phyloP scores from a whole-genome alignment of 2,888 invertebrate genomes.

The Clitarchus hookeri region DNA sequence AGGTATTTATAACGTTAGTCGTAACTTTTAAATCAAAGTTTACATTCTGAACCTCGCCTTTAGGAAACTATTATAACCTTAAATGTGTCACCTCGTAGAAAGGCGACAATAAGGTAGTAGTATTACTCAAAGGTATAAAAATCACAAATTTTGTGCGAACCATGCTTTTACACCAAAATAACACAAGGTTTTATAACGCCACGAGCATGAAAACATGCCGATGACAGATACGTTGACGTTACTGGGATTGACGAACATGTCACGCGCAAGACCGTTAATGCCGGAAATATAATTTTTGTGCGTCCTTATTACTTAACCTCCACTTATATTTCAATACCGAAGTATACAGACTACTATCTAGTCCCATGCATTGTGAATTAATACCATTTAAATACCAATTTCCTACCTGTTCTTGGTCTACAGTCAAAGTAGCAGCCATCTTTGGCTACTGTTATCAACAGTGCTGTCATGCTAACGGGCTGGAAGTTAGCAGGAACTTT shows the following conservation, averaged over 20 bases:
- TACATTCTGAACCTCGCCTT: too few species aligned
- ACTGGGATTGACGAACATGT: not conserved
- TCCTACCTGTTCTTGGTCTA: constrained; percentile 73
- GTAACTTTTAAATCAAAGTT: too few species aligned
- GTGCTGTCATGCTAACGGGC: not conserved
- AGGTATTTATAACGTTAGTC: too few species aligned
- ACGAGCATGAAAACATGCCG: not conserved
- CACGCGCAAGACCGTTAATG: not conserved
- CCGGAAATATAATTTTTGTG: not conserved
- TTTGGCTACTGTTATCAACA: constrained; percentile 49
- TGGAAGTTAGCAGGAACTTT: too few species aligned
- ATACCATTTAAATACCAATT: constrained; percentile 54
- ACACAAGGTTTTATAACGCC: not conserved
- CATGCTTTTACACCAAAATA: not conserved
- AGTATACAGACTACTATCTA: not conserved
- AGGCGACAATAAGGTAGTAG: too few species aligned
- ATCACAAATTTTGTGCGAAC: too few species aligned
- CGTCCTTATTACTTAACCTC: not conserved
- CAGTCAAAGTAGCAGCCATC: constrained; percentile 75
- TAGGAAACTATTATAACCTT: too few species aligned
- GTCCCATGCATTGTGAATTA: not conserved
- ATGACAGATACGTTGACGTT: not conserved
- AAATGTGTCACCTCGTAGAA: too few species aligned
- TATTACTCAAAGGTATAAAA: too few species aligned
- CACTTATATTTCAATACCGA: not conserved